Conservation (phyloP, 1,140 invertebrate genomes). For the Microplitis demolitor region DNA sequence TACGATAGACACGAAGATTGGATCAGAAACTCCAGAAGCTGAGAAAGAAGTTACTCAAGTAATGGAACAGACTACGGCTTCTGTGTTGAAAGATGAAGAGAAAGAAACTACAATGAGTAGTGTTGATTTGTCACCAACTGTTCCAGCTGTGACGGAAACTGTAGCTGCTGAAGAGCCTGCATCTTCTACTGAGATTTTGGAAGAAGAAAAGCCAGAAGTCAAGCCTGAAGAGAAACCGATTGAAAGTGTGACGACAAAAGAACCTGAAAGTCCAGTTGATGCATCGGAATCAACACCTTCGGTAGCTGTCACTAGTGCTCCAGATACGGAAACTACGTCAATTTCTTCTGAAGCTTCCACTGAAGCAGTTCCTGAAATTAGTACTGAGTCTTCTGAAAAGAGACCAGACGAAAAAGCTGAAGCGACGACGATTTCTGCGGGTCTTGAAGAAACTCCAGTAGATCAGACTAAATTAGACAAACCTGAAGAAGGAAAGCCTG, state of each 20-base stretch:
- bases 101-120: background rate
- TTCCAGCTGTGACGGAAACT: background rate
- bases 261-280: no score
- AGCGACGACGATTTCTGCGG: background rate
- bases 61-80: conserved; percentile 12
- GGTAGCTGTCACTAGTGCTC: no score
- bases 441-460: conserved; percentile 18
- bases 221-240: no score
- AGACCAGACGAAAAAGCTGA: conserved; percentile 40
- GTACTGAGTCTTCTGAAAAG: conserved; percentile 35
- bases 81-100: conserved; percentile 29
- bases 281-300: no score
- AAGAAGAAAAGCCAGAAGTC: conserved; percentile 1
- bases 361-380: conserved; percentile 13
- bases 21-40: background rate
- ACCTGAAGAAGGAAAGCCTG: conserved; percentile 5
- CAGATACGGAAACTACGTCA: no score
- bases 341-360: background rate
- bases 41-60: background rate
- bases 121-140: background rate
- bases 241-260: no score
- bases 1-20: background rate
- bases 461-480: background rate
- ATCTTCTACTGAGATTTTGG: background rate
- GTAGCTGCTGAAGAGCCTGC: background rate